A percentile compares a stretch with the other conserved stretches of the same genome.
Conservation (phyloP, 2,113 vertebrate species). For the Ochotona curzoniae region DNA sequence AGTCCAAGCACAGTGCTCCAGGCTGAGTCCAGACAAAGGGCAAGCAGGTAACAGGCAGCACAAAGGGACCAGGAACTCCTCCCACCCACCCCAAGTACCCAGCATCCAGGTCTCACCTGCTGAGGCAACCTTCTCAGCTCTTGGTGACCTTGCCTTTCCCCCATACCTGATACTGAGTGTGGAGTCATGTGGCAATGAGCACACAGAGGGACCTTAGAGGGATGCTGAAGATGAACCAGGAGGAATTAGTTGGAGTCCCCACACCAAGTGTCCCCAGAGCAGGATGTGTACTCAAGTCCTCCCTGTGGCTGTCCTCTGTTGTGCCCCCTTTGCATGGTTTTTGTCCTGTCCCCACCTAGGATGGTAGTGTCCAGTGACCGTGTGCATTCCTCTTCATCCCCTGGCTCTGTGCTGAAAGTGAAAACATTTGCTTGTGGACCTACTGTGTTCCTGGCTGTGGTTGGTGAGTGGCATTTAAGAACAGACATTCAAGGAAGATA, state of each 20-base stretch:
- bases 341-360: not conserved
- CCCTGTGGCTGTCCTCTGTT: not conserved
- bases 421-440: not conserved
- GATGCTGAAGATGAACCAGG: not conserved
- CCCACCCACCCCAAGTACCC: not conserved
- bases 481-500: fast-evolving
- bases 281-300: not conserved
- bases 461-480: not conserved
- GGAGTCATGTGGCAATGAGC: not conserved
- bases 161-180: not conserved
- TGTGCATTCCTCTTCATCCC: not conserved
- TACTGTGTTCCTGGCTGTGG: not conserved
- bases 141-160: not conserved
- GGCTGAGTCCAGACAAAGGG: not conserved
- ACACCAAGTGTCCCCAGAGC: not conserved
- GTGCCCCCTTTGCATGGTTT: not conserved
- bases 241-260: not conserved
- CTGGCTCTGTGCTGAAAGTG: not conserved
- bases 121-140: not conserved
- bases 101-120: not conserved
- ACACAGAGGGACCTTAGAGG: not conserved
- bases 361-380: fast-evolving
- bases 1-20: not conserved
- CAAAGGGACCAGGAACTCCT: fast-evolving
- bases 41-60: too few relatives aligned